Evolutionary conservation across 2,113 vertebrate genomes (phyloP).

Genomic region (Pangasianodon gigas): DNA sequence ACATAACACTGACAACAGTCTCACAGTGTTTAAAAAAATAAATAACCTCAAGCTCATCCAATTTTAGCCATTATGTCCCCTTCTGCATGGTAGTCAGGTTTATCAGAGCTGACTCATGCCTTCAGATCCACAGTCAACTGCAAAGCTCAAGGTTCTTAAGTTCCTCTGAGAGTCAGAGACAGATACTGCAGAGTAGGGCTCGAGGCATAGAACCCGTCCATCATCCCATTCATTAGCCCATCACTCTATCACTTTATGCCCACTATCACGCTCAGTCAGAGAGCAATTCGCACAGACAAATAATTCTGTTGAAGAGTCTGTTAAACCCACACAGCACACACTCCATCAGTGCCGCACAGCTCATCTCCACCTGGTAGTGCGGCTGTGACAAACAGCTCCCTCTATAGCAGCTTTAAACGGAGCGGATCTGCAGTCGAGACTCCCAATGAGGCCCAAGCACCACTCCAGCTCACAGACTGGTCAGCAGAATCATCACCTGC

Average conservation of each 20-base stretch:
- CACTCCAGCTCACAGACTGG: slow-evolving; percentile 35
- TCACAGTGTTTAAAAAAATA: neutral
- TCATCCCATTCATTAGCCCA: neutral
- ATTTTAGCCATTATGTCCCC: neutral
- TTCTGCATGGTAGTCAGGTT: neutral
- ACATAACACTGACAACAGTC: neutral
- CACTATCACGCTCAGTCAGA: neutral
- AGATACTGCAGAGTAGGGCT: neutral
- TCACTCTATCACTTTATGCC: neutral
- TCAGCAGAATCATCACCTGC: slow-evolving; percentile 11
- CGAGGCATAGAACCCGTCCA: neutral
- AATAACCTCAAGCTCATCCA: neutral
- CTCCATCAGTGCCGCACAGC: slow-evolving; percentile 16
- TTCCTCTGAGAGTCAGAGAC: neutral
- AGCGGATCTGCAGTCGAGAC: slow-evolving; percentile 6
- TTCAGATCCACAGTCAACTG: slow-evolving; percentile 23
- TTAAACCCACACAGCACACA: slow-evolving; percentile 8
- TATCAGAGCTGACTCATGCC: slow-evolving; percentile 21
- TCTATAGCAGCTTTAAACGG: neutral
- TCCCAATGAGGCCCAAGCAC: neutral
- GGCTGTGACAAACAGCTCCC: neutral
- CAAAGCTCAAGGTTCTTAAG: neutral
- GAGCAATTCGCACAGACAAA: slow-evolving; percentile 6
- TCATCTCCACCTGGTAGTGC: slow-evolving; percentile 32
- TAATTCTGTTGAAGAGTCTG: slow-evolving; percentile 18